Conservation (phyloP, 1,140 invertebrate genomes). For the Wasmannia auropunctata region DNA sequence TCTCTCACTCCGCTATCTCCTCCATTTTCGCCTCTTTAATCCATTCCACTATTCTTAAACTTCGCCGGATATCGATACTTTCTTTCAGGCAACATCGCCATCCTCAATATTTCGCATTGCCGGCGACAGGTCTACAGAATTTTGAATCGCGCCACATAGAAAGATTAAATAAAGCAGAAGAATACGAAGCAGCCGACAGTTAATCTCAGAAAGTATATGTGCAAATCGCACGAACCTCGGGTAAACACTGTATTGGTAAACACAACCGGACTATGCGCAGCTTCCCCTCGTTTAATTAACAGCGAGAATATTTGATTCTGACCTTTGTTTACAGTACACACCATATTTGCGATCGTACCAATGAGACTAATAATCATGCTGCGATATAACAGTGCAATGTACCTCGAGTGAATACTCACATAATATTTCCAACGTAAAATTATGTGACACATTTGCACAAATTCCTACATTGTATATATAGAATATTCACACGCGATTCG, state of each 20-base stretch:
- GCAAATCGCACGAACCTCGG: conserved; percentile 8
- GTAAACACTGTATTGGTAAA: conserved; percentile 20
- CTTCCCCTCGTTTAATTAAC: conserved; percentile 58
- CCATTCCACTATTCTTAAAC: conserved; percentile 55
- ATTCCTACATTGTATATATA: background rate
- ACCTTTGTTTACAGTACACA: conserved; percentile 50
- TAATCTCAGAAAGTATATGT: conserved; percentile 44
- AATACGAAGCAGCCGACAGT: background rate
- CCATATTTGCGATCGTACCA: conserved; percentile 50
- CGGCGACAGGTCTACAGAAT: conserved; percentile 18
- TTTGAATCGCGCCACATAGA: background rate
- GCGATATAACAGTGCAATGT: conserved; percentile 31
- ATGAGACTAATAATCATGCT: conserved; percentile 56
- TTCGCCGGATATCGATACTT: conserved; percentile 57
- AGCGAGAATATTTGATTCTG: conserved; percentile 58
- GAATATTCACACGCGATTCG: background rate
- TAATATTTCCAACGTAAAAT: conserved; percentile 39
- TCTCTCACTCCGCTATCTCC: conserved; percentile 46
- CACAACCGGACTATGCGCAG: conserved; percentile 15
- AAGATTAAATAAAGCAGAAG: background rate
- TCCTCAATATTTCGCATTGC: conserved; percentile 65
- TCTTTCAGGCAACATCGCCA: conserved; percentile 15
- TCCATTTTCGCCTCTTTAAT: conserved; percentile 34
- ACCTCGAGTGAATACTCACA: background rate
- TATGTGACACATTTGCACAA: background rate